Conservation (phyloP, 2,888 invertebrate genomes). For the Apotomis turbidana region DNA sequence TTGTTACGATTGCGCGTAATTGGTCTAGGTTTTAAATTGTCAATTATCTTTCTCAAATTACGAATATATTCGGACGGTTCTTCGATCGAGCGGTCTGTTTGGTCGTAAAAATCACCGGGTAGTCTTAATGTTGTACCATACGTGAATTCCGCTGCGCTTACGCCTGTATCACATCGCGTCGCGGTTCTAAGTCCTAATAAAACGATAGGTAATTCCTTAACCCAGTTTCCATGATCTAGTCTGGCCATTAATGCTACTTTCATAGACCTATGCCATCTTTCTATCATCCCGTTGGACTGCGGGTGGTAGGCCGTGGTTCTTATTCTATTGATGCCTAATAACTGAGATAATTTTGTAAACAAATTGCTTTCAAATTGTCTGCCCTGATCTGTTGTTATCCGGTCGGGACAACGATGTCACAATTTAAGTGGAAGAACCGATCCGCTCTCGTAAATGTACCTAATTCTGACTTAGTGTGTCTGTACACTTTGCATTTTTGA, state of each 20-base stretch:
- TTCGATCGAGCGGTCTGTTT: background rate
- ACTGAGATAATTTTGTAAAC: background rate
- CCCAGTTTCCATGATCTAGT: background rate
- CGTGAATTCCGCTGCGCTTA: background rate
- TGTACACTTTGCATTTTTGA: background rate
- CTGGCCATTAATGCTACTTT: slow-evolving; percentile 6
- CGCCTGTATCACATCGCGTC: background rate
- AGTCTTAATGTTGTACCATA: too few relatives aligned
- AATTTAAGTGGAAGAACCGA: background rate
- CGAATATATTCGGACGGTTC: background rate
- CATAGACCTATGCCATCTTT: background rate
- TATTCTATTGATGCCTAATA: slow-evolving; percentile 1
- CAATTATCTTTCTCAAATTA: background rate
- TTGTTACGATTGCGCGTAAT: too few relatives aligned
- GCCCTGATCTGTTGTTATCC: background rate
- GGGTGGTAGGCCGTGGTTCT: background rate
- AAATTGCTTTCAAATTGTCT: background rate
- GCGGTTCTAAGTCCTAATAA: background rate
- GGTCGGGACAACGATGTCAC: background rate
- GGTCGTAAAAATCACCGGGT: background rate
- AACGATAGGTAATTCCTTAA: slow-evolving; percentile 10
- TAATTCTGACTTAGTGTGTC: background rate
- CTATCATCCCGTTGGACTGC: background rate
- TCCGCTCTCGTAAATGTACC: background rate
- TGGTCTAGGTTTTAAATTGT: background rate